Evolutionary conservation across 2,797 vertebrate species (phyloP), one percentile per base, ranked within the genome.

Genomic region (Poeciliopsis paucimaculata): DNA sequence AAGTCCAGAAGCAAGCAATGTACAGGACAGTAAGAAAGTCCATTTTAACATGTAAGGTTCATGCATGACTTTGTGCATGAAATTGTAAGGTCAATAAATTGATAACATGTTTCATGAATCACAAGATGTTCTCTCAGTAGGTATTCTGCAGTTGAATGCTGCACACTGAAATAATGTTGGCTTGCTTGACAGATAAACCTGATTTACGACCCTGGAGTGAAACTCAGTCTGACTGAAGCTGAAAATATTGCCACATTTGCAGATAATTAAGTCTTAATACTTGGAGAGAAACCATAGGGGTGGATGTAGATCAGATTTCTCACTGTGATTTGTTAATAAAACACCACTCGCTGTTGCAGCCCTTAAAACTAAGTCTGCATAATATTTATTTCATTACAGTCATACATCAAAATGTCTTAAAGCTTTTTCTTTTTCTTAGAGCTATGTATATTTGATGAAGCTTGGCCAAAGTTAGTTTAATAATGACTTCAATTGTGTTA

Each of bases 11-110:
- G 64, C 36, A 39, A 23, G 12, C 0, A 1, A 78, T 43, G 53
- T 39, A 20, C 45, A 73, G 76, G n/a, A 45, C 0, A 45, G 47
- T 60, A 46, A 31, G 13, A 1, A 81, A 31, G 72, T 88, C 87
- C 84, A 82, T 62, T 51, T 90, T 84, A 87, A 86, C 81, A 31
- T 57, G 71, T 13, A n/a, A 70, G 23, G 47, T 16, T 28, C 76
- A 75, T 31, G 4, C 66, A n/a, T 77, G 41, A 53, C 46, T 66
- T 78, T 83, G 49, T 80, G 31, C 77, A 85, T 74, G 6, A 85
- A 89, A 77, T 76, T 76, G 2, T 72, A 47, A 68, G 36, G 43
- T 78, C 84, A 83, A 47, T 80, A 82, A 86, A 84, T 15, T 83
- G 72, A 83, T 72, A 64, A 47, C 20, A 23, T 2, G 74, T 72